Base-by-base conservation (phyloP, 2,113 vertebrate genomes). In the Lutjanus erythropterus region DNA sequence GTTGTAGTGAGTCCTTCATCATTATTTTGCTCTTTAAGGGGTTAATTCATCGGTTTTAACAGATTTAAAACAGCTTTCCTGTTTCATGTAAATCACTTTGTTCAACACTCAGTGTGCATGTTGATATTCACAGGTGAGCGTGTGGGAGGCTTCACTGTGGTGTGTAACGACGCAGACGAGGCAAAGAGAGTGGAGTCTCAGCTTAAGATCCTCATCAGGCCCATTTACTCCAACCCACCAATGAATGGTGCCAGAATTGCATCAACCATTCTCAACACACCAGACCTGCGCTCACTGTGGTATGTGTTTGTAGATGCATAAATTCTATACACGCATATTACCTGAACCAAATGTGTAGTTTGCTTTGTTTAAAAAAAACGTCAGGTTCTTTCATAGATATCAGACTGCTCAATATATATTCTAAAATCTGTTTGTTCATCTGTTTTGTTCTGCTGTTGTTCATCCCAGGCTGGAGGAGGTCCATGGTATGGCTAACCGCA, bases 191-290 rank as follows among this genome's bases (percentile, higher is more conserved):
- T 99, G 0, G 98, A 99, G 66, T 99, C 98, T 0, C 98, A 99
- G 85, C 90, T 99, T 66, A 99, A 99, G 94, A 99, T 99, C 87
- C 95, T 99, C 61, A 98, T 99, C 89, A 96, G 98, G 14, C 98
- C 98, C 81, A 97, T 99, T 94, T 99, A 99, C 84, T 99, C 98
- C 87, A 99, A 99, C 90, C 98, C 98, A 0, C 98, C 98, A 2
- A 21, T 99, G 88, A 97, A 98, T 0, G 98, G 98, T 6, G 98
- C 98, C 21, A 96, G 98, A 62, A 98, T 99, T 3, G 98, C 98
- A 11, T 70, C 97, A 0, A 85, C 95, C 27, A 98, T 99, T 77
- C 96, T 99, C 19, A 97, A 91, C 90, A 96, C 93, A 60, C 96
- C 98, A 0, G 97, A 99, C 0, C 95, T 99, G 37, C 94, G 95